Base-by-base conservation (phyloP, 2,797 vertebrate species). In the Sardinella longiceps region DNA sequence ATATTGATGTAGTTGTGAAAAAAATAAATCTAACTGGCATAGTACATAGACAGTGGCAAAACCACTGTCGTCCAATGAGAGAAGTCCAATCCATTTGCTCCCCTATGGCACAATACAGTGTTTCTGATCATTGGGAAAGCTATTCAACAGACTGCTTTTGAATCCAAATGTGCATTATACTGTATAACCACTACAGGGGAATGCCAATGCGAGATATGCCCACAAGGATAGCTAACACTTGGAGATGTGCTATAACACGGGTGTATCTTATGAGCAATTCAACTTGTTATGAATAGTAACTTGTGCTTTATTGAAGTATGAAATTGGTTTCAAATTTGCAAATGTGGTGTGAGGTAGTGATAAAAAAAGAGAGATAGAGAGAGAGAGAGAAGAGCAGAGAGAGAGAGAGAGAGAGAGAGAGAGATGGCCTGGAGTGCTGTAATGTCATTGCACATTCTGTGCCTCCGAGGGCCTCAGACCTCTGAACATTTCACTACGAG, bases 261-360 rank as follows among this genome's bases (percentile, higher is more conserved):
- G 37, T 33, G 33, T 43, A 43, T 77, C 37, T 77, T 37, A 23
- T 39, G 70, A 23, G 70, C 43, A 77, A 43, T 43, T 39, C 15
- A 39, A 23, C 33, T 77, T 77, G 70, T 43, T 77, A 43, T 39
- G 33, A 77, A 39, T 39, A 43, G 18, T 23, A 77, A 43, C 70
- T 77, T 43, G 28, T 37, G 70, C 33, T 77, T 77, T 43, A 43
- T 77, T 77, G 37, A 43, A 18, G 70, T 77, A 77, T 77, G 70
- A 77, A 43, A 77, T 77, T 77, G 70, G 33, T 77, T 77, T 77
- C 12, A 77, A 77, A 77, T 39, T 39, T 77, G 70, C 70, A 23
- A 77, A 77, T n/a, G 23, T 77, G 70, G 33, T 39, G 33, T 43
- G 28, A 77, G 33, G 66, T 18, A 37, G 66, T 15, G 30, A 37